A percentile compares a stretch with the other conserved stretches of the same genome.
phyloP scores from a whole-genome alignment of 2,113 vertebrate genomes.

The Phyllopteryx taeniolatus region DNA sequence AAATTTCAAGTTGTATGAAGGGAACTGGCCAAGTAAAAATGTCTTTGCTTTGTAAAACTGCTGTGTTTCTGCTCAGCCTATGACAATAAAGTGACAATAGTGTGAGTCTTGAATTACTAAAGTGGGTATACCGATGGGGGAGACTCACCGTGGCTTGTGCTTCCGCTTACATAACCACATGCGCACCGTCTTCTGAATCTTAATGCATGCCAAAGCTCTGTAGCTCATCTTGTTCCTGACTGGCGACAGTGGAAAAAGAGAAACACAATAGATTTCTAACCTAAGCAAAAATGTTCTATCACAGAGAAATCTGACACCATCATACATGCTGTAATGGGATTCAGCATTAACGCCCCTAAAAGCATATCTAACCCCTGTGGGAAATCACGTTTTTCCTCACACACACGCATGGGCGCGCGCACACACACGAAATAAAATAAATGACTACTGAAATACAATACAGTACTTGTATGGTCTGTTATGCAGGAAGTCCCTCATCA shows the following conservation, averaged over 20 bases:
- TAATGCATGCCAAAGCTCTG: conserved; percentile 89
- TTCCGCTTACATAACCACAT: conserved; percentile 98
- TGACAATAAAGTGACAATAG: not conserved
- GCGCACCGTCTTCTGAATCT: conserved; percentile 94
- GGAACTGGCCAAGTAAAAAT: not conserved
- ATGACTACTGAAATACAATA: not conserved
- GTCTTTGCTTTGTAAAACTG: not conserved
- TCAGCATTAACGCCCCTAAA: not conserved
- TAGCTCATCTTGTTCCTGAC: conserved; percentile 97
- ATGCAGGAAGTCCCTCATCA: conserved; percentile 21
- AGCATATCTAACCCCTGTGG: not conserved
- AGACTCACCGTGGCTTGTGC: conserved; percentile 92
- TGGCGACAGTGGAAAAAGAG: conserved; percentile 49
- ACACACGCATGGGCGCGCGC: not conserved
- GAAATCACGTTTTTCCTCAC: not conserved
- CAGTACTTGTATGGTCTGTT: conserved; percentile 5
- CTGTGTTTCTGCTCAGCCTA: not conserved
- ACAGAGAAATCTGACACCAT: not conserved
- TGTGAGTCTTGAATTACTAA: not conserved
- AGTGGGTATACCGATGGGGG: conserved; percentile 1
- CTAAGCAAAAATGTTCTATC: not conserved
- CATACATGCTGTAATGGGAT: conserved; percentile 1
- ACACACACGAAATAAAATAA: not conserved
- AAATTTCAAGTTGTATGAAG: not conserved
- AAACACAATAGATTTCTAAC: conserved; percentile 2